These are phyloP conservation scores for Apodemia hepburni DNA, from an alignment of 2,888 invertebrate genomes.

Conservation along the genomic window DNA sequence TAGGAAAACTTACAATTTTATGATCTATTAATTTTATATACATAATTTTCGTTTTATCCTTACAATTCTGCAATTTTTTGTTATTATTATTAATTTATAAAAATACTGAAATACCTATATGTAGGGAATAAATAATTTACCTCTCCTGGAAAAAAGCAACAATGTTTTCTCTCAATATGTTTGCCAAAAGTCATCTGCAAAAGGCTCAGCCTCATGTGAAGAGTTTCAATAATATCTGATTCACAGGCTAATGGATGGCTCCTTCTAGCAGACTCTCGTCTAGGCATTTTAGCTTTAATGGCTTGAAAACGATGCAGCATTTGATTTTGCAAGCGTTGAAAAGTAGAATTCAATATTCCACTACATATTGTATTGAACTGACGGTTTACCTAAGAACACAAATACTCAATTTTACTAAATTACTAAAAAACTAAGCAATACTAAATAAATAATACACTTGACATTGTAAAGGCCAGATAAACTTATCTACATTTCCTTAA, in stretches of 20 bases:
- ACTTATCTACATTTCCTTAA: too few relatives aligned
- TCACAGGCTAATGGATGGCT: slow-evolving; percentile 95
- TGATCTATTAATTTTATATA: too few relatives aligned
- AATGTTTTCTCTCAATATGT: slow-evolving; percentile 95
- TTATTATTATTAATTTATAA: background rate
- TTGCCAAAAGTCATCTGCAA: slow-evolving; percentile 97
- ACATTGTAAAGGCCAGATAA: too few relatives aligned
- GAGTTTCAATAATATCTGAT: slow-evolving; percentile 95
- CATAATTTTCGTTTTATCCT: too few relatives aligned
- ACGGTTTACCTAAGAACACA: slow-evolving; percentile 85
- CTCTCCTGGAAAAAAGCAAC: slow-evolving; percentile 97
- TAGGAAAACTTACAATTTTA: too few relatives aligned
- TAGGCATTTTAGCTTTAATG: slow-evolving; percentile 95
- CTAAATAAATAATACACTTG: too few relatives aligned
- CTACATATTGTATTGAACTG: slow-evolving; percentile 90
- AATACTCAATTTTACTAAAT: slow-evolving; percentile 17
- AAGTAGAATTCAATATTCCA: slow-evolving; percentile 90
- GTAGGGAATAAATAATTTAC: slow-evolving; percentile 57
- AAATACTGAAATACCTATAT: background rate
- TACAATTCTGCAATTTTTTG: background rate
- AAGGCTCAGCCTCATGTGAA: slow-evolving; percentile 94
- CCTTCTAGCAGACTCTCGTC: slow-evolving; percentile 93
- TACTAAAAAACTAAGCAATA: slow-evolving; percentile 33
- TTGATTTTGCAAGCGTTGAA: slow-evolving; percentile 91
- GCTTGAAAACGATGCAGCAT: slow-evolving; percentile 92